phyloP scores from a whole-genome alignment of 2,888 invertebrate genomes.

The Andrena chrysosceles region DNA sequence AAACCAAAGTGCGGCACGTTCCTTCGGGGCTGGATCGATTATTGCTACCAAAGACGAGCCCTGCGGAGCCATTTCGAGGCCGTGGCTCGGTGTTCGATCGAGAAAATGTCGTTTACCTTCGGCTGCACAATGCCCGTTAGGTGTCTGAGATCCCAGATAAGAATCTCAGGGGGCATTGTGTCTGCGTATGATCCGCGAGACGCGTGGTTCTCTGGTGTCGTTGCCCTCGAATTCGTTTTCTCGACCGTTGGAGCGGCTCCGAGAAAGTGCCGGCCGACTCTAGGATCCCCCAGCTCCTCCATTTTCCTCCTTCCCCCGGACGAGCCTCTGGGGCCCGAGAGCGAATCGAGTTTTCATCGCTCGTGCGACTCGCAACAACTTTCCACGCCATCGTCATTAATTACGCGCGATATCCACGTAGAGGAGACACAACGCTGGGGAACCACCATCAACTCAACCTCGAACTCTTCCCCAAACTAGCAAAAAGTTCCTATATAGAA shows the following conservation, averaged over 20 bases:
- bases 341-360: constrained; percentile 26
- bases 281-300: background rate
- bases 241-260: background rate
- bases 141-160: constrained; percentile 43
- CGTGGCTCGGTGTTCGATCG: constrained; percentile 4
- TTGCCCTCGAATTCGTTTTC: constrained; percentile 38
- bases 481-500: background rate
- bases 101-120: constrained; percentile 39
- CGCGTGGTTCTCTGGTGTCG: background rate
- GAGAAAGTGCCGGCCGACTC: constrained; percentile 3
- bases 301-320: background rate
- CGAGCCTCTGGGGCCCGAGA: constrained; percentile 8
- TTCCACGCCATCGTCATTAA: constrained; percentile 32
- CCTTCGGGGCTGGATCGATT: background rate
- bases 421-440: background rate
- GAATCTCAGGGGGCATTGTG: constrained; percentile 48
- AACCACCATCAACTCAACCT: background rate
- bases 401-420: background rate
- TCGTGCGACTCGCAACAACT: constrained; percentile 22
- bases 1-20: background rate
- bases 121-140: constrained; percentile 33
- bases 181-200: constrained; percentile 31
- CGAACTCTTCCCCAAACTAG: too few species aligned
- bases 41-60: background rate
- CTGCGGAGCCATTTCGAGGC: background rate